Percentiles rank a stretch among this genome's conserved stretches.
Conservation (phyloP, 1,140 invertebrate species). For the Lucilia sericata region DNA sequence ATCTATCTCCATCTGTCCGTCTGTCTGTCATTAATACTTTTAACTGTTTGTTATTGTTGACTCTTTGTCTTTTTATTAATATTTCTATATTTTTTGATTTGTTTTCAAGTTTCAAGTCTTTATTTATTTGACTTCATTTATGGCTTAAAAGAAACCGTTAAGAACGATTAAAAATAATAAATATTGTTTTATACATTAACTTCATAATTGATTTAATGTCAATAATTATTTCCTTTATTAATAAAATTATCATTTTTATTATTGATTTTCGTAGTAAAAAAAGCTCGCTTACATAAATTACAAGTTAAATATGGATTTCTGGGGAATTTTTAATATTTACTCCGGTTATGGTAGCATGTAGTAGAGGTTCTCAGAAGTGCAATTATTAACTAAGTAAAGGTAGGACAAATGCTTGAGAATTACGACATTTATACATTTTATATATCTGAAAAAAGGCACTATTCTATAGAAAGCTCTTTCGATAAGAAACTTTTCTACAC, state of each 20-base stretch:
- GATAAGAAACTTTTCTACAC: no score
- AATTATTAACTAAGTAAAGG: no score
- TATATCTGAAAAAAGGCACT: no score
- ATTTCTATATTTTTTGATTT: not conserved
- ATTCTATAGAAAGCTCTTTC: no score
- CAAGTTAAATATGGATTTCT: no score
- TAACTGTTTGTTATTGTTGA: not conserved
- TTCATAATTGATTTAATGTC: not conserved
- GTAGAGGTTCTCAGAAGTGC: no score
- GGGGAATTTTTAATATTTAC: no score
- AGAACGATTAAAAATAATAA: not conserved
- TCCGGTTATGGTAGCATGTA: no score
- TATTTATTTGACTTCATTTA: not conserved
- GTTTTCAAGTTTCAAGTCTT: not conserved
- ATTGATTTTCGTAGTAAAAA: not conserved
- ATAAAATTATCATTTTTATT: not conserved
- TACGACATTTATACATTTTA: no score
- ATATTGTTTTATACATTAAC: not conserved
- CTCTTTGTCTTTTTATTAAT: not conserved
- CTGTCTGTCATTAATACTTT: not conserved
- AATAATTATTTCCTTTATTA: slow-evolving; percentile 20
- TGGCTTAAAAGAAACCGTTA: slow-evolving; percentile 23
- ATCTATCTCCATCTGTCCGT: not conserved
- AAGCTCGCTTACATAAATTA: not conserved
- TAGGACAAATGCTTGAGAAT: no score